Base-by-base conservation (phyloP, 35 echinoderm and acorn worm species). In the Patiria miniata region DNA sequence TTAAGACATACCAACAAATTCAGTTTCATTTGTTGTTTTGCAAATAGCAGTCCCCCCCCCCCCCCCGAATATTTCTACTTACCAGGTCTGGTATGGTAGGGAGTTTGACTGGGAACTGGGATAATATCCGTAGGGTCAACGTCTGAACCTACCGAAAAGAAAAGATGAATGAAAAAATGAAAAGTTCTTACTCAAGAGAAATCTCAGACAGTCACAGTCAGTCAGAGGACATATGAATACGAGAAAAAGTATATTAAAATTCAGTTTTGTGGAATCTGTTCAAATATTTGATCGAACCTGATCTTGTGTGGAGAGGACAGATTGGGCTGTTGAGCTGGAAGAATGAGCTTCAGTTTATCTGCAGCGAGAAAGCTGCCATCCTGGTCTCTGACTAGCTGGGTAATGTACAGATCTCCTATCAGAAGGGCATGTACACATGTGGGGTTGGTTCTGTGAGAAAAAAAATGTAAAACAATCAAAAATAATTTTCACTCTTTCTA, bases 121-220 rank as follows among this genome's bases (percentile, higher is more conserved):
- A 57, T 6, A 97, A 80, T 15, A 93, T 97, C 47, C 60, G 33
- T 18, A 97, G 84, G 5, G 86, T 93, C 10, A 93, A 68, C 61
- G 19, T 77, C 18, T 90, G 59, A 77, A 97, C 84, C 94, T 97
- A 47, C 42, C 4, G 12, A 47, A 59, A 55, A 82, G 19, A 52
- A 17, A 51, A 5, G 34, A 83, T 8, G 12, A 15, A 58, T 3
- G 10, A 29, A 58, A 37, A 32, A 21, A 21, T 56, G 58, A 12
- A 51, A 6, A 40, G 34, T 30, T 5, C 19, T 34, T 2, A n/a
- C n/a, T n/a, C n/a, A n/a, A n/a, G n/a, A 80, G 19, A 34, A n/a
- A n/a, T n/a, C n/a, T n/a, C n/a, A n/a, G n/a, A n/a, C n/a, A n/a
- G n/a, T n/a, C n/a, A n/a, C n/a, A 21, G 5, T n/a, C 5, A 80